These are phyloP conservation scores for Maniola hyperantus DNA, from an alignment of 2,888 invertebrate genomes.

Conservation along the genomic window DNA sequence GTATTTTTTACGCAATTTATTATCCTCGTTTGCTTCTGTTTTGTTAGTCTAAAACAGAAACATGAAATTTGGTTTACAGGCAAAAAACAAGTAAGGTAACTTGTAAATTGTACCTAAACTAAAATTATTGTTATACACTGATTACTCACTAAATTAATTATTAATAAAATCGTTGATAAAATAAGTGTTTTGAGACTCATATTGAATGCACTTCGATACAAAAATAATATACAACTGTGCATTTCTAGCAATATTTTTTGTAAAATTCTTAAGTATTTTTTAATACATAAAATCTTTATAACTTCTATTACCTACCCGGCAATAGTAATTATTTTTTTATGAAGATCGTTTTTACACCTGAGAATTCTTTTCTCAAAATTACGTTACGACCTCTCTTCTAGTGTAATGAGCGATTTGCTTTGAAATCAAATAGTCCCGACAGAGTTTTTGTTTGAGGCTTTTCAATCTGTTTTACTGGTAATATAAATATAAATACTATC, in stretches of 20 bases:
- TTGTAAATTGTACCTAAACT: too few relatives aligned
- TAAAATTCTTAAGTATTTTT: too few relatives aligned
- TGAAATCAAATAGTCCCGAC: too few relatives aligned
- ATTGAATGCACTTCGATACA: too few relatives aligned
- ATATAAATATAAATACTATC: too few relatives aligned
- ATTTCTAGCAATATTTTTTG: too few relatives aligned
- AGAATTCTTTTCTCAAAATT: not conserved
- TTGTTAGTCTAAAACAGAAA: not conserved
- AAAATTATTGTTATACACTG: not conserved
- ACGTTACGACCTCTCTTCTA: too few relatives aligned
- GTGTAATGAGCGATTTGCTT: too few relatives aligned
- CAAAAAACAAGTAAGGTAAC: not conserved
- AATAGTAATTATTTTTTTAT: constrained; percentile 1
- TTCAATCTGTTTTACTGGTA: too few relatives aligned
- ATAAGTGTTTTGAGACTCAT: not conserved
- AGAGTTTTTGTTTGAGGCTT: too few relatives aligned
- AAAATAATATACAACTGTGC: not conserved
- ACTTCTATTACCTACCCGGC: not conserved
- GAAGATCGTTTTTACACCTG: not conserved
- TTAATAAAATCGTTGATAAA: not conserved
- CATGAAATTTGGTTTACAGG: not conserved
- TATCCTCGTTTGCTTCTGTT: not conserved
- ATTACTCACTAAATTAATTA: not conserved
- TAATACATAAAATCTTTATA: not conserved
- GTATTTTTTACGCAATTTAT: not conserved